These are phyloP conservation scores for Hydractinia echinata DNA, from an alignment of 30 jellyfish, hydroid and myxozoan species.

Conservation along the genomic window DNA sequence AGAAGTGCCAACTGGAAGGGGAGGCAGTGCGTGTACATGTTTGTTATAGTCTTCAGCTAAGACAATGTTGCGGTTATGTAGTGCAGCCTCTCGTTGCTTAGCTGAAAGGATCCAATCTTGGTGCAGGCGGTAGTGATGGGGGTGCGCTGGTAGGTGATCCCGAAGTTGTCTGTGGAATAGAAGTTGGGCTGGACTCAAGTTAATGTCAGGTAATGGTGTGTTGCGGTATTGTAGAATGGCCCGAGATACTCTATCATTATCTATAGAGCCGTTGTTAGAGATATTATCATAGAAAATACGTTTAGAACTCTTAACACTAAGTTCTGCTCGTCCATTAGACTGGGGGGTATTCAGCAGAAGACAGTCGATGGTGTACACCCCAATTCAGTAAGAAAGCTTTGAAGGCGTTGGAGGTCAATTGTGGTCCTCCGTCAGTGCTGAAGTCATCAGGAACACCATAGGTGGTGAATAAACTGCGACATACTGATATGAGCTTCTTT, in stretches of 20 bases:
- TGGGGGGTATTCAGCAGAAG: conserved; percentile 25
- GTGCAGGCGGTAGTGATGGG: not conserved
- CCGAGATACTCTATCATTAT: conserved; percentile 16
- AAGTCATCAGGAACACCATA: conserved; percentile 7
- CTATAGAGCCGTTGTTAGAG: not conserved
- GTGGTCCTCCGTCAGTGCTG: conserved; percentile 29
- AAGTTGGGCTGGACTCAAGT: conserved; percentile 21
- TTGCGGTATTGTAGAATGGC: conserved; percentile 23
- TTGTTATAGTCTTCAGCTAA: no score
- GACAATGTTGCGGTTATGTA: no score
- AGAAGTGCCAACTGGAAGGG: no score
- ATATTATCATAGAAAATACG: not conserved
- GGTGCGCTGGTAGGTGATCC: conserved; percentile 13
- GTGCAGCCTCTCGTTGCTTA: not conserved
- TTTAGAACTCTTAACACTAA: not conserved
- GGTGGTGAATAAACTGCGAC: not conserved
- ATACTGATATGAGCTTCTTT: not conserved
- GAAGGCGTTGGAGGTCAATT: conserved; percentile 10
- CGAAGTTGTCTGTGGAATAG: conserved; percentile 23
- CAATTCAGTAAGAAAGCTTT: not conserved
- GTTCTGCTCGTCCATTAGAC: conserved; percentile 28
- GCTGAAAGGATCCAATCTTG: conserved; percentile 5
- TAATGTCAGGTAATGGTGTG: conserved; percentile 17
- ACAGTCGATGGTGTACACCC: conserved; percentile 3
- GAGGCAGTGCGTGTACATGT: no score